Conservation (phyloP, 2,113 vertebrate genomes). For the Scalopus aquaticus region DNA sequence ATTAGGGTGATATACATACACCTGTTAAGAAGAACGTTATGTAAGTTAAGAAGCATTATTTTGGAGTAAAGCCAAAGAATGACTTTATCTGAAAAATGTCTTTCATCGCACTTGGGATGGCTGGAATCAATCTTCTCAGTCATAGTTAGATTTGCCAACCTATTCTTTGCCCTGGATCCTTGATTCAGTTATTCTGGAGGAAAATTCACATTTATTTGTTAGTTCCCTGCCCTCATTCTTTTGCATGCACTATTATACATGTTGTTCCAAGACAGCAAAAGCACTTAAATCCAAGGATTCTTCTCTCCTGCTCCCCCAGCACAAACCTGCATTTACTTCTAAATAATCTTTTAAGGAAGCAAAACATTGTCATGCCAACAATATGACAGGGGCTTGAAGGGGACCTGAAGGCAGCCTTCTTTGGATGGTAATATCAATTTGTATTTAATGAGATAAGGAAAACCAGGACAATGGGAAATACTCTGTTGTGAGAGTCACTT, state of each 20-base stretch:
- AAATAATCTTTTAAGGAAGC: conserved; percentile 45
- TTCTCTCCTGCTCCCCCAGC: not conserved
- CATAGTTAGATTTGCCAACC: conserved; percentile 28
- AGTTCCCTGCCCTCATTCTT: conserved; percentile 36
- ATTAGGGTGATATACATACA: not conserved
- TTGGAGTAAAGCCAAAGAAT: not conserved
- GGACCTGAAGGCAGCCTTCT: conserved; percentile 8
- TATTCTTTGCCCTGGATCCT: not conserved
- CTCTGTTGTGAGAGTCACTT: conserved; percentile 48
- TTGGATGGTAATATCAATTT: conserved; percentile 41
- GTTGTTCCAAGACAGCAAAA: conserved; percentile 36
- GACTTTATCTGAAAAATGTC: conserved; percentile 37
- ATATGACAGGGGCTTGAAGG: not conserved
- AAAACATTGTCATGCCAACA: conserved; percentile 57
- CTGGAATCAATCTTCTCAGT: not conserved
- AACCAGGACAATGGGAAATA: conserved; percentile 18
- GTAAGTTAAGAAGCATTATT: conserved; percentile 44
- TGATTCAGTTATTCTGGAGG: conserved; percentile 39
- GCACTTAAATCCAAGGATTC: not conserved
- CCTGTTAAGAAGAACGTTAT: conserved; percentile 1
- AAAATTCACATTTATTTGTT: conserved; percentile 35
- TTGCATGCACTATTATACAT: conserved; percentile 26
- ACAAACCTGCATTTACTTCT: conserved; percentile 41
- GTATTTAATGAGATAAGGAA: conserved; percentile 23
- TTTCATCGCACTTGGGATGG: not conserved